A percentile compares a stretch with the other conserved stretches of the same genome.
These are phyloP conservation scores for Diaperis boleti DNA, from an alignment of 2,888 invertebrate species.

Conservation along the genomic window DNA sequence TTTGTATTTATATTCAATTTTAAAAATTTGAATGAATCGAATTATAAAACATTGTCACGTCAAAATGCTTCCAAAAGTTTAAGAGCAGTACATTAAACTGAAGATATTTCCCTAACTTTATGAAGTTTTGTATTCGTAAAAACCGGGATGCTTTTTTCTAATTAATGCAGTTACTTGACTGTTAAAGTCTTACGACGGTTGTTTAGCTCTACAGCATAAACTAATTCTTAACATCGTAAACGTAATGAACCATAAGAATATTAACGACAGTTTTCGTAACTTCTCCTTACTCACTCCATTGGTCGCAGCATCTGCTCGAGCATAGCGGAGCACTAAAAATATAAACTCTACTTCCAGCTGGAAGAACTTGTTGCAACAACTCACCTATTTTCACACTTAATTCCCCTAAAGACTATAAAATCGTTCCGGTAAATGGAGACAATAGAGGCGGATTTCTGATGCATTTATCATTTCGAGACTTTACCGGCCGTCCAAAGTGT, in stretches of 20 bases:
- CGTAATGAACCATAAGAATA: conserved; percentile 38
- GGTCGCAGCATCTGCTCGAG: conserved; percentile 38
- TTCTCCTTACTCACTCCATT: conserved; percentile 38
- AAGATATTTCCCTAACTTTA: too few species aligned
- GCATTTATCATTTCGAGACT: conserved; percentile 37
- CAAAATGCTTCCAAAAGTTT: too few species aligned
- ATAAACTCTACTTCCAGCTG: conserved; percentile 16
- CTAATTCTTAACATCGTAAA: conserved; percentile 36
- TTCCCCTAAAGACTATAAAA: conserved; percentile 25
- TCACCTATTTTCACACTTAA: conserved; percentile 11
- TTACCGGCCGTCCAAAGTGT: conserved; percentile 31
- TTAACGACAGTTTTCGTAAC: conserved; percentile 38
- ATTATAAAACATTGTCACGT: too few species aligned
- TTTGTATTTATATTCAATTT: too few species aligned
- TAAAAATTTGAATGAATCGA: too few species aligned
- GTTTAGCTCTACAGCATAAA: conserved; percentile 36
- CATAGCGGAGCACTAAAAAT: conserved; percentile 15
- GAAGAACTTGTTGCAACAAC: conserved; percentile 31
- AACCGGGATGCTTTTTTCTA: conserved; percentile 2
- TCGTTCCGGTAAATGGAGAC: conserved; percentile 20
- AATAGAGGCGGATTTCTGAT: conserved; percentile 18
- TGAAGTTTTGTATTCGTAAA: too few species aligned
- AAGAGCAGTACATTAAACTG: too few species aligned
- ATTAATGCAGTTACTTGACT: conserved; percentile 5
- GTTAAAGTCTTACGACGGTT: conserved; percentile 29